A percentile compares a stretch with the other conserved stretches of the same genome.
Conservation (phyloP, 2,113 vertebrate genomes). For the Panurus biarmicus region DNA sequence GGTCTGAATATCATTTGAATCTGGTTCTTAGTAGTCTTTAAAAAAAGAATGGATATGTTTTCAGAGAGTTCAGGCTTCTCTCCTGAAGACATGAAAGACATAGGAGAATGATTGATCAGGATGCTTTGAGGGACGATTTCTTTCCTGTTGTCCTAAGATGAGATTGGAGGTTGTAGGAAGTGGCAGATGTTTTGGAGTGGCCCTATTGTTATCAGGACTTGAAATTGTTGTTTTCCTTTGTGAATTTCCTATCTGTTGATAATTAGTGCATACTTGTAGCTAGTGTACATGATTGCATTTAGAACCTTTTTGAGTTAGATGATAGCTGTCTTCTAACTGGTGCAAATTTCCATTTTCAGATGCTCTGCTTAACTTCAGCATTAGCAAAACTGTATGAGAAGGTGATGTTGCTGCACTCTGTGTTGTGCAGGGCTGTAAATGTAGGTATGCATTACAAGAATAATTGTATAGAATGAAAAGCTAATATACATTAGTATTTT, state of each 20-base stretch:
- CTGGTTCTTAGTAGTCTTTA: neutral
- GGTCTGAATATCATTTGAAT: neutral
- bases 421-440: neutral
- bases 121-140: neutral
- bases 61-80: neutral
- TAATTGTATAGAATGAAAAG: neutral
- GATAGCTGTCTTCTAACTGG: neutral
- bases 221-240: neutral
- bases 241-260: neutral
- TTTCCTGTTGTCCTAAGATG: neutral
- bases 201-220: neutral
- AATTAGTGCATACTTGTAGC: neutral
- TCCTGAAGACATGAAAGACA: neutral
- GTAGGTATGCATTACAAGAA: neutral
- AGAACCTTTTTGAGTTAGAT: neutral
- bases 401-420: neutral
- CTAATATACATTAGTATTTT: neutral
- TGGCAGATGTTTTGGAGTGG: neutral
- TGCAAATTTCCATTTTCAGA: neutral
- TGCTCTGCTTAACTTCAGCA: neutral
- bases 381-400: neutral
- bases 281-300: neutral
- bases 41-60: neutral
- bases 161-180: neutral
- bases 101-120: neutral